Percentiles rank a stretch among this genome's conserved stretches.
Evolutionary conservation across 2,888 invertebrate genomes (phyloP).

Genomic region (Dasysyrphus tricinctus): DNA sequence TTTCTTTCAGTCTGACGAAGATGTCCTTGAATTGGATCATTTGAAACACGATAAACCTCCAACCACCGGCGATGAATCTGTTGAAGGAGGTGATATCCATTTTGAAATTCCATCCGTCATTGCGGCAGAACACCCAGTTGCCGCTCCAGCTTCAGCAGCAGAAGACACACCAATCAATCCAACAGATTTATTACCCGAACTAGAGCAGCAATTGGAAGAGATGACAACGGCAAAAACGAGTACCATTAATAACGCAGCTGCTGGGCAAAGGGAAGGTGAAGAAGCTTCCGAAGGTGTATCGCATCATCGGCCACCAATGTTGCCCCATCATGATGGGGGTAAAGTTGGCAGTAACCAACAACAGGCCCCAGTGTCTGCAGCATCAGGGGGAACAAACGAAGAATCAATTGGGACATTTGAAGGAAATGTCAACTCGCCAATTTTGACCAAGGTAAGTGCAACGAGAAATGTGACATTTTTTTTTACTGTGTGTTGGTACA

Average conservation of each 20-base stretch:
- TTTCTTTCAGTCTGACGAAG: conserved; percentile 83
- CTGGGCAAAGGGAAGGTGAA: conserved; percentile 49
- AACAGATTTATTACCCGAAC: conserved; percentile 79
- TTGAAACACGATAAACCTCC: conserved; percentile 81
- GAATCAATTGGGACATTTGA: conserved; percentile 67
- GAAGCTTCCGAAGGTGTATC: conserved; percentile 76
- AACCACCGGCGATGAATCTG: conserved; percentile 19
- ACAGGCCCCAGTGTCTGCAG: background rate
- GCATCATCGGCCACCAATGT: conserved; percentile 79
- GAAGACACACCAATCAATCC: conserved; percentile 72
- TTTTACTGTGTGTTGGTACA: background rate
- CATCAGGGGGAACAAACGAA: conserved; percentile 39
- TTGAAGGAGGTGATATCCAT: conserved; percentile 60
- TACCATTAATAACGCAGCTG: conserved; percentile 65
- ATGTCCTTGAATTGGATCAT: conserved; percentile 85
- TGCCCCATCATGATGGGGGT: conserved; percentile 78
- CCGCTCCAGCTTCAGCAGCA: conserved; percentile 40
- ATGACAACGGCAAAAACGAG: conserved; percentile 79
- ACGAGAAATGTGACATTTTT: conserved; percentile 8
- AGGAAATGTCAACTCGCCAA: conserved; percentile 72
- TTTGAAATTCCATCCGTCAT: conserved; percentile 58
- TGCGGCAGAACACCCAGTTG: conserved; percentile 33
- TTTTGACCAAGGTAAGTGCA: conserved; percentile 77
- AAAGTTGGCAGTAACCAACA: conserved; percentile 72
- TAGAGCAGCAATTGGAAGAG: conserved; percentile 81